A percentile compares a stretch with the other conserved stretches of the same genome.
Evolutionary conservation across 2,113 vertebrate genomes (phyloP).

Genomic region (Callocephalon fimbriatum): DNA sequence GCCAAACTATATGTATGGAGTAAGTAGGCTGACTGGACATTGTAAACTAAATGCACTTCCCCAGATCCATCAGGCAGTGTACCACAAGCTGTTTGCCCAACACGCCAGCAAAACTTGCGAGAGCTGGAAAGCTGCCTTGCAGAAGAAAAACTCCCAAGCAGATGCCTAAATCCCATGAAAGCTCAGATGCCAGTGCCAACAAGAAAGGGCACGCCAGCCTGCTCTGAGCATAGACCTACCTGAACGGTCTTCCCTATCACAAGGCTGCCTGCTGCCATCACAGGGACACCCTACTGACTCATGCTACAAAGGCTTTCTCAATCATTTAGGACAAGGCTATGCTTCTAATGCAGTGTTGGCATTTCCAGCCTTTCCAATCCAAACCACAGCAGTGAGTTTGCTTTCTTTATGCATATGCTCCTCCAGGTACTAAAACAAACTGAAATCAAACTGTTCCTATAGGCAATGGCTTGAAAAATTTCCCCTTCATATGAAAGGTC

Average conservation of each 20-base stretch:
- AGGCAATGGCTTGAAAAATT: constrained; percentile 54
- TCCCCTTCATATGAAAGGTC: not conserved
- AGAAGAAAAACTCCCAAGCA: constrained; percentile 18
- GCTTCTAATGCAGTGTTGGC: not conserved
- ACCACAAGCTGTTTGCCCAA: not conserved
- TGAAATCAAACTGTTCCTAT: constrained; percentile 53
- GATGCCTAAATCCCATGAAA: not conserved
- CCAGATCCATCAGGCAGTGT: not conserved
- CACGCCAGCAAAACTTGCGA: not conserved
- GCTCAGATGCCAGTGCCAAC: constrained; percentile 24
- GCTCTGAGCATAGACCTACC: constrained; percentile 47
- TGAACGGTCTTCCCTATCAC: not conserved
- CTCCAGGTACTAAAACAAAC: constrained; percentile 50
- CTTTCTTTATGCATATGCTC: constrained; percentile 38
- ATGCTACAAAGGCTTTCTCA: not conserved
- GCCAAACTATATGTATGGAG: fast-evolving
- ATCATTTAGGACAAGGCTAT: constrained; percentile 1
- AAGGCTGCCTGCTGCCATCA: not conserved
- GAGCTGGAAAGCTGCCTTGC: constrained; percentile 1
- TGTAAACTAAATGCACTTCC: not conserved
- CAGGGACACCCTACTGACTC: not conserved
- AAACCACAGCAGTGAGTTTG: constrained; percentile 58
- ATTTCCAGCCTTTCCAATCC: constrained; percentile 27
- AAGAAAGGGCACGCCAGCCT: constrained; percentile 37
- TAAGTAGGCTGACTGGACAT: not conserved